Evolutionary conservation across 1,140 invertebrate genomes (phyloP).

Genomic region (Drosophila chauvacae): DNA sequence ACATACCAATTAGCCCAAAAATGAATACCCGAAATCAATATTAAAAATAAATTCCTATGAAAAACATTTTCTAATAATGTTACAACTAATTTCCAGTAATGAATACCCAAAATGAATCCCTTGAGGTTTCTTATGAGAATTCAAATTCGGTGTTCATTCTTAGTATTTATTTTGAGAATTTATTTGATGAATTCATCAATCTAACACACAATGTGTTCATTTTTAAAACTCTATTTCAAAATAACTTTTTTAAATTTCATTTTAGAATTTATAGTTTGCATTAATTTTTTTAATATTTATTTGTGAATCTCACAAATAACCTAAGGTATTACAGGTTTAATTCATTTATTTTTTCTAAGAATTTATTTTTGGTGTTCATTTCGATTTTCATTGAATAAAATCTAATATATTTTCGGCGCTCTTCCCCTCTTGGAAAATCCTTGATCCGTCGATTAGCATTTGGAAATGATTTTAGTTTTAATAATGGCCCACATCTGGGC

Average conservation of each 20-base stretch:
- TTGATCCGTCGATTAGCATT: conserved; percentile 22
- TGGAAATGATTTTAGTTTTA: conserved; percentile 10
- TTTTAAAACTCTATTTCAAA: too few species aligned
- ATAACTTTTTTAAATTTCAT: too few species aligned
- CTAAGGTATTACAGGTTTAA: too few species aligned
- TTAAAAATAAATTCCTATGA: background rate
- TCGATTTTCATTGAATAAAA: background rate
- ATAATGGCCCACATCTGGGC: conserved; percentile 22
- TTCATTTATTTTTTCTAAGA: too few species aligned
- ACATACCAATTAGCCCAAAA: background rate
- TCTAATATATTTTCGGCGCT: too few species aligned
- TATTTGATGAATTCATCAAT: background rate
- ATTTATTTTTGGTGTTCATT: background rate
- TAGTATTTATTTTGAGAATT: background rate
- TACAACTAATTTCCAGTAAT: background rate
- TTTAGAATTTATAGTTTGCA: too few species aligned
- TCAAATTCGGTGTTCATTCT: background rate
- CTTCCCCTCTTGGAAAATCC: background rate
- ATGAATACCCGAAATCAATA: background rate
- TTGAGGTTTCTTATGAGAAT: background rate
- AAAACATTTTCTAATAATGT: background rate
- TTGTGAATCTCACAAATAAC: too few species aligned
- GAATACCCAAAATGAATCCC: background rate
- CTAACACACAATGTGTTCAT: too few species aligned
- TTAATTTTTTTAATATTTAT: too few species aligned